A percentile compares a stretch with the other conserved stretches of the same genome.
Conservation (phyloP, 2,888 invertebrate species). For the Elaeidobius kamerunicus region DNA sequence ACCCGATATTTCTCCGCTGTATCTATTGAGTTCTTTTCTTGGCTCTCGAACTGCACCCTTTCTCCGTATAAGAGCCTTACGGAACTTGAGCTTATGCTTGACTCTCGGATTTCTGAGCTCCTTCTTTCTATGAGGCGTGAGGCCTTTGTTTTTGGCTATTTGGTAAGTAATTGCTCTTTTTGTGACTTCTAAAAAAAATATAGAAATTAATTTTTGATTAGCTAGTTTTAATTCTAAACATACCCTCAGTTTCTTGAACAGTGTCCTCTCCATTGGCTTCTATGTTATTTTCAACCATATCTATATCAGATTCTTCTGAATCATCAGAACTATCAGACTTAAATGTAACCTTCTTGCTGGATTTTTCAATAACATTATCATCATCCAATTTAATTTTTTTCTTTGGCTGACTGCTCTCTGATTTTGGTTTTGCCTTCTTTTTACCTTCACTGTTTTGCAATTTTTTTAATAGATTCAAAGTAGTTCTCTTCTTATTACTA, state of each 20-base stretch:
- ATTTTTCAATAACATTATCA: constrained; percentile 4
- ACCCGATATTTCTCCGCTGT: constrained; percentile 91
- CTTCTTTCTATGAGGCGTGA: constrained; percentile 88
- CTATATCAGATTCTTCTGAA: constrained; percentile 7
- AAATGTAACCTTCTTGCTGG: constrained; percentile 16
- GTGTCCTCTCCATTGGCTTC: constrained; percentile 38
- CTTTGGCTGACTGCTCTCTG: constrained; percentile 13
- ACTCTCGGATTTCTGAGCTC: constrained; percentile 93
- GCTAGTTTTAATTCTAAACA: too few species aligned
- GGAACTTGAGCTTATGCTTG: constrained; percentile 88
- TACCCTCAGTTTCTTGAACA: constrained; percentile 43
- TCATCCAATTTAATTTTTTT: constrained; percentile 22
- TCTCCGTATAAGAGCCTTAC: constrained; percentile 87
- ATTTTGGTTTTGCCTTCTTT: constrained; percentile 11
- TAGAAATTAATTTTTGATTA: too few species aligned
- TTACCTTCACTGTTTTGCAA: constrained; percentile 37
- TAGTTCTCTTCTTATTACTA: not conserved
- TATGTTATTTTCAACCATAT: constrained; percentile 10
- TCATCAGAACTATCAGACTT: constrained; percentile 15
- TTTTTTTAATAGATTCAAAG: constrained; percentile 48
- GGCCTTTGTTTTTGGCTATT: constrained; percentile 94
- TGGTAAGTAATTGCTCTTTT: constrained; percentile 88
- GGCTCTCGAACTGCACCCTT: constrained; percentile 88
- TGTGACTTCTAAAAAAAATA: constrained; percentile 44
- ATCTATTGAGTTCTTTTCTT: constrained; percentile 75